Evolutionary conservation across 2,888 invertebrate species (phyloP), one percentile per base, ranked within the genome.

Genomic region (Spisula solida): DNA sequence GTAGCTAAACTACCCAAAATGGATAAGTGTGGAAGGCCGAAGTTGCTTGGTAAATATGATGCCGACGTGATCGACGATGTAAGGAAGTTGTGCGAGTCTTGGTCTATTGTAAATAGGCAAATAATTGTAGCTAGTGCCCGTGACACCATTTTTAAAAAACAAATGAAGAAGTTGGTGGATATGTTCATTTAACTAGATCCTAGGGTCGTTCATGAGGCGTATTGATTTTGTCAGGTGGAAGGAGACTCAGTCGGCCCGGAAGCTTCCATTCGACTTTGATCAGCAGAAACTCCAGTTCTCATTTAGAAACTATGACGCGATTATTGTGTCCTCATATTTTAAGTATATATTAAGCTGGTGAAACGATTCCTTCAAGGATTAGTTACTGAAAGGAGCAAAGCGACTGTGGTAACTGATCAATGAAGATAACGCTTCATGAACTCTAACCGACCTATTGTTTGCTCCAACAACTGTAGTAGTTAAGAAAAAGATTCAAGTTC

Each of bases 201-300:
- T 79, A 41, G 41, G 34, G 8, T 79, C 79, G 2, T 79, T 79
- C n/a, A 79, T 41, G 41, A 41, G 41, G 20, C 34, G 79, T 12
- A 79, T 79, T 14, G 79, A 18, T 10, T 79, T 34, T 79, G 79
- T 79, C 2, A 81, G 81, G 29, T 20, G 87, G 14, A 84, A 85
- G n/a, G 85, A 78, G 1, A 89, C 87, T 8, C 85, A 89, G 70
- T 85, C 84, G 6, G 82, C 87, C 0, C 87, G 87, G 60, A 29
- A 75, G 20, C 55, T 55, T 4, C 86, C 85, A 5, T 60, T n/a
- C 0, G 87, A 89, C 31, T 89, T 89, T 48, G 86, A 89, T 1
- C 18, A 41, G 8, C 80, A 81, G 2, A 16, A 86, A 48, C 14
- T 12, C 12, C 12, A 81, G 10, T 81, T 81, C 20, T 8, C 55